Base-by-base conservation (phyloP, 1,140 invertebrate genomes). In the Zaprionus tsacasi region DNA sequence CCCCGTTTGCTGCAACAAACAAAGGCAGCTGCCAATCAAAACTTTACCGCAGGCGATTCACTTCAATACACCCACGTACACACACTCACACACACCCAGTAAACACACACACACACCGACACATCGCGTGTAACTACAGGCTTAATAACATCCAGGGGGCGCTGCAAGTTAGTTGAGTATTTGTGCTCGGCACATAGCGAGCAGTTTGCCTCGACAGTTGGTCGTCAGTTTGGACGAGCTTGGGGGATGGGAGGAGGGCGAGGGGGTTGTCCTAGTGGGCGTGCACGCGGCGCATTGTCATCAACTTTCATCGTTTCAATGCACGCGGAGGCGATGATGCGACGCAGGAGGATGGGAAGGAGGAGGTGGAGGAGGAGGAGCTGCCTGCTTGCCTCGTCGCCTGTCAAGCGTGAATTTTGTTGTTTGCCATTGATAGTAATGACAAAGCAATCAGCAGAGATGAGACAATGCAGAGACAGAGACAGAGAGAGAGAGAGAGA, bases 1-100 rank as follows among this genome's bases (percentile, higher is more conserved):
- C 65, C 27, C 27, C 59, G 64, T 21, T 63, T 30, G 12, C 52
- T 36, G 60, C 54, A 60, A 59, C 64, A 76, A 64, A 76, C 67
- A 86, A 81, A 70, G 70, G 65, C 82, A 82, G 69, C 83, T 88
- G 83, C 83, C 83, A 87, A 87, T 87, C 83, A 87, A 87, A 88
- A 88, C 66, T 80, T 87, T 82, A 65, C 59, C 50, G 69, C 58
- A 70, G 61, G 69, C 67, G 63, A 68, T 76, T 56, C 57, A 75
- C 65, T 60, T 69, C 70, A 73, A 69, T 72, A 65, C 38, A 27
- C 12, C 25, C 13, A 36, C 45, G 17, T 2, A 8, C 43, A 17
- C 11, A 21, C 8, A 55, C 36, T 3, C 6, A 15, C 13, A 25
- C 43, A 17, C n/a, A 11, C 45, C 21, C 15, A 21, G 21, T 6